A percentile compares a stretch with the other conserved stretches of the same genome.
phyloP scores from a whole-genome alignment of 2,888 invertebrate species.

The Acleris emargana region DNA sequence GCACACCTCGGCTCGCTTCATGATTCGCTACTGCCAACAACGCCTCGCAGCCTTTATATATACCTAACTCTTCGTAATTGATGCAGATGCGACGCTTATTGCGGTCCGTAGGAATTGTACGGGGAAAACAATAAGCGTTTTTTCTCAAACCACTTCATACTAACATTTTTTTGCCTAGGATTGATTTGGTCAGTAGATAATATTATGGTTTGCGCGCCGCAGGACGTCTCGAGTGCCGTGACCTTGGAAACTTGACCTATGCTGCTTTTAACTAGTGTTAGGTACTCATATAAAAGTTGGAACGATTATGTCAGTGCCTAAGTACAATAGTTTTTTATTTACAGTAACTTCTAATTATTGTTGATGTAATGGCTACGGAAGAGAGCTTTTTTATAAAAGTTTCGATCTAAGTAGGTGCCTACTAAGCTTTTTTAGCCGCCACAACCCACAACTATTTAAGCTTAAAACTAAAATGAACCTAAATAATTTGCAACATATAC shows the following conservation, averaged over 20 bases:
- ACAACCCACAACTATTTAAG: too few relatives aligned
- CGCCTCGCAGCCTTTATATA: conserved; percentile 64
- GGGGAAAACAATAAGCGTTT: conserved; percentile 53
- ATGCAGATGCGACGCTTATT: conserved; percentile 51
- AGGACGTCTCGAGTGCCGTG: background rate
- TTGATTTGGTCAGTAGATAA: conserved; percentile 13
- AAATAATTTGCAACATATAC: too few relatives aligned
- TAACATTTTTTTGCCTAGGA: conserved; percentile 18
- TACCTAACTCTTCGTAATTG: conserved; percentile 52
- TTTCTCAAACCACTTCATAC: conserved; percentile 19
- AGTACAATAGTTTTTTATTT: background rate
- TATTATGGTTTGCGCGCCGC: conserved; percentile 11
- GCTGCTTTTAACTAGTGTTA: too few relatives aligned
- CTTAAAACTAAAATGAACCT: too few relatives aligned
- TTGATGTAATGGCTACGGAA: conserved; percentile 8
- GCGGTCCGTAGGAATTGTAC: conserved; percentile 57
- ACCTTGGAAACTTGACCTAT: conserved; percentile 9
- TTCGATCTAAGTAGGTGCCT: too few relatives aligned
- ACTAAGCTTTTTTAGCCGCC: too few relatives aligned
- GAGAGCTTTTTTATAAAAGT: background rate
- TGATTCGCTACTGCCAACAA: conserved; percentile 51
- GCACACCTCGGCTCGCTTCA: conserved; percentile 56
- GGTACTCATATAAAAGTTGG: too few relatives aligned
- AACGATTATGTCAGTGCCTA: background rate
- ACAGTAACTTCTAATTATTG: background rate